phyloP scores from a whole-genome alignment of 1,140 invertebrate genomes.

The Cydia splendana region DNA sequence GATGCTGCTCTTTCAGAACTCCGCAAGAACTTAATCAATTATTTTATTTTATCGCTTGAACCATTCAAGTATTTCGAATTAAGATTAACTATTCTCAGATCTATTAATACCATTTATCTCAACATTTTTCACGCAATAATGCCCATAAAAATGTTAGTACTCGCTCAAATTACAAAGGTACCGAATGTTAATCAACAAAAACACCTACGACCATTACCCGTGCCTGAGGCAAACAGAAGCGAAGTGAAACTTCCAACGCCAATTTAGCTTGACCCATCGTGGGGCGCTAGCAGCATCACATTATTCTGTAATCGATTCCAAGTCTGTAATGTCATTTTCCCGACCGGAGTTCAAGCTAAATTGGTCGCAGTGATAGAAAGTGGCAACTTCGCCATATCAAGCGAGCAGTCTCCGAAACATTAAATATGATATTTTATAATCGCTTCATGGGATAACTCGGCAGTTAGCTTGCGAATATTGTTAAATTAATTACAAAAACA shows the following conservation, averaged over 20 bases:
- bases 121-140: neutral
- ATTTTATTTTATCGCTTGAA: too few relatives aligned
- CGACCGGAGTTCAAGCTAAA: constrained; percentile 42
- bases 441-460: constrained; percentile 39
- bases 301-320: neutral
- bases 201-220: constrained; percentile 59
- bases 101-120: neutral
- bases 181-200: constrained; percentile 39
- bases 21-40: too few relatives aligned
- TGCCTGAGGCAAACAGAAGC: constrained; percentile 60
- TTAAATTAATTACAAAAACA: constrained; percentile 16
- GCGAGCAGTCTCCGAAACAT: constrained; percentile 48
- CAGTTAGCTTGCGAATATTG: constrained; percentile 15
- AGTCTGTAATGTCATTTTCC: constrained; percentile 34
- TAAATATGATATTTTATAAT: constrained; percentile 64
- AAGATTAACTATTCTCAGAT: neutral
- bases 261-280: constrained; percentile 45
- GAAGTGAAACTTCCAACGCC: constrained; percentile 57
- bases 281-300: constrained; percentile 41
- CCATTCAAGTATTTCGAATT: too few relatives aligned
- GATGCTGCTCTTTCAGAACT: too few relatives aligned
- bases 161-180: constrained; percentile 47
- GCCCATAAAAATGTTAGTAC: constrained; percentile 55
- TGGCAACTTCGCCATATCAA: constrained; percentile 56
- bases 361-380: constrained; percentile 58